Base-by-base conservation (phyloP, 2,888 invertebrate species). In the Clistopyga incitator region DNA sequence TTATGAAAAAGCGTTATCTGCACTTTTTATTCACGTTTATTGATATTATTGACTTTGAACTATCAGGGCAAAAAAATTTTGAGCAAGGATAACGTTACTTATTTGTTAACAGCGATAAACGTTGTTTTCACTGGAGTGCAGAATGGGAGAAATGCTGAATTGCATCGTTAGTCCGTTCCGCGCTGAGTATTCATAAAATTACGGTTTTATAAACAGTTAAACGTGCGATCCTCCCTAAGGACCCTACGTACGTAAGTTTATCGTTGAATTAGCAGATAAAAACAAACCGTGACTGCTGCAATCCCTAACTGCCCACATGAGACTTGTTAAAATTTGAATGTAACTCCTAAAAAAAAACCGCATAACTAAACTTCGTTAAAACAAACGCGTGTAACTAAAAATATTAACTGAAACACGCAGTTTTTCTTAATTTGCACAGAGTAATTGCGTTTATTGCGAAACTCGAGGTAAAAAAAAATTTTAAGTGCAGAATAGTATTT, bases 131-230 rank as follows among this genome's bases (percentile, higher is more conserved):
- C n/a, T 8, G n/a, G 18, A 34, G 18, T 15, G 6, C 10, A n/a
- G 61, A 34, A 38, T 6, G 38, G 18, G 8, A 8, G 18, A 61
- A 61, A 15, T 18, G 61, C 61, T 29, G n/a, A 61, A 61, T 38
- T 38, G 61, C 38, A 61, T 38, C n/a, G 29, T 61, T 61, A 38
- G 38, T 10, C 61, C 34, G 38, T 38, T 29, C 6, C 38, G 18
- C n/a, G 61, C 61, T 34, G n/a, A 61, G n/a, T 38, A 38, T n/a
- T 18, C 61, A 18, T 61, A 38, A 61, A 38, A 61, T 38, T 38
- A 61, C 38, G 38, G 38, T 38, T 18, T 61, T 34, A 18, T 18
- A 18, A 38, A 38, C 6, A 10, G 10, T 34, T 8, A 25, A 61
- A 61, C 38, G 38, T n/a, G 38, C 6, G 10, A 61, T 61, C 38